Percentiles rank a stretch among this genome's conserved stretches.
Conservation (phyloP, 1,140 invertebrate species). For the Ruditapes philippinarum region DNA sequence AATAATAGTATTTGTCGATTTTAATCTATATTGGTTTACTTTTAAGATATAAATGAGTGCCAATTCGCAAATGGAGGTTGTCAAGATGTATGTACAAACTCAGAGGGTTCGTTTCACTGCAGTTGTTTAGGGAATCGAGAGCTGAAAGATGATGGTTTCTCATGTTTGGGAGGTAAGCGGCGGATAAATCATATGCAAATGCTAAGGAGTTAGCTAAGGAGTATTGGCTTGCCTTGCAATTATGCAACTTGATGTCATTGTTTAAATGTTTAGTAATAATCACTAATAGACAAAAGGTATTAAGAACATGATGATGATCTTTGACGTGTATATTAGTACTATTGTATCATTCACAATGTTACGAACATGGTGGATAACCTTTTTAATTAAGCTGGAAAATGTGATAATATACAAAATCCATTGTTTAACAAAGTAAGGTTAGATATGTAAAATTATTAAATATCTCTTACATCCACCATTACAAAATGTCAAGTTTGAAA, state of each 20-base stretch:
- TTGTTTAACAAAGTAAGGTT: background rate
- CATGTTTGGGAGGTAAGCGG: constrained; percentile 20
- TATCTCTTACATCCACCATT: no score
- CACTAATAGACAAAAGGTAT: background rate
- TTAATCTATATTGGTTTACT: background rate
- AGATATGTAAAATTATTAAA: background rate
- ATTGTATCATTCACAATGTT: no score
- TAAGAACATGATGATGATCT: background rate
- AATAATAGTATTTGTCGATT: no score
- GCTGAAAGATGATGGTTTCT: constrained; percentile 5
- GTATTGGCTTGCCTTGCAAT: background rate
- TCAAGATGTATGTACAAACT: constrained; percentile 52
- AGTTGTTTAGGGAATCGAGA: background rate
- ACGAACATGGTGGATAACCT: no score
- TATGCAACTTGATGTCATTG: background rate
- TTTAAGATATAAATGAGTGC: constrained; percentile 54
- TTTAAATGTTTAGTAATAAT: background rate
- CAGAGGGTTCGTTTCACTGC: constrained; percentile 43
- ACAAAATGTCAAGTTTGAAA: no score
- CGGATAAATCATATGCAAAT: no score
- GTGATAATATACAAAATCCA: no score
- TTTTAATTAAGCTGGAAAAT: no score
- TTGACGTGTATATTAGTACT: background rate
- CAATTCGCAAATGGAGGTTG: constrained; percentile 48
- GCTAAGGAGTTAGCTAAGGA: no score